A percentile compares a stretch with the other conserved stretches of the same genome.
Conservation (phyloP, 92 coral and sea anemone genomes). For the Zoanthus solanderi region DNA sequence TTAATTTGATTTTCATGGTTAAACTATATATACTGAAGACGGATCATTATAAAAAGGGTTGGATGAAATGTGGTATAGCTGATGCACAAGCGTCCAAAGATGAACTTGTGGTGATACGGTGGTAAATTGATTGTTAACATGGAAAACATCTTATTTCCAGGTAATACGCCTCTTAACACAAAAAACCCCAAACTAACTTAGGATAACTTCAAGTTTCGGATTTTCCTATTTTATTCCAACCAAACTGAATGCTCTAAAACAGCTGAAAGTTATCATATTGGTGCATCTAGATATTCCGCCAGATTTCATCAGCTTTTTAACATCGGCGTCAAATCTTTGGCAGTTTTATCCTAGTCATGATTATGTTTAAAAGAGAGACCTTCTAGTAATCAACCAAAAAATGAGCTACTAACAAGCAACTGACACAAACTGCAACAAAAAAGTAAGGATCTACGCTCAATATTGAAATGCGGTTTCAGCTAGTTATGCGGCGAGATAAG, state of each 20-base stretch:
- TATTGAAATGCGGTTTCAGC: constrained; percentile 3
- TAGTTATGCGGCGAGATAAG: neutral
- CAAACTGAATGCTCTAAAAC: too few species aligned
- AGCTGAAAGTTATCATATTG: too few species aligned
- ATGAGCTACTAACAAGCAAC: neutral
- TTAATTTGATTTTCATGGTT: constrained; percentile 42
- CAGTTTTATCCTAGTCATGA: too few species aligned
- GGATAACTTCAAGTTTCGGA: too few species aligned
- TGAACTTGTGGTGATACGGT: neutral
- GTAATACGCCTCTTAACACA: constrained; percentile 52
- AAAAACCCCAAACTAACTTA: neutral
- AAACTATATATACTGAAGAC: constrained; percentile 20
- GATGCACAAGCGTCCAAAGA: neutral
- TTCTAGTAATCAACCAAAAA: too few species aligned
- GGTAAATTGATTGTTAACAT: constrained; percentile 30
- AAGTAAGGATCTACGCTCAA: neutral
- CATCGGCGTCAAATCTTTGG: too few species aligned
- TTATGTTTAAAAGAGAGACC: too few species aligned
- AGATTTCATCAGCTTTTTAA: too few species aligned
- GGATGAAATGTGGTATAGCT: neutral
- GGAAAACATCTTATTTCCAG: constrained; percentile 86
- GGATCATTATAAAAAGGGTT: neutral
- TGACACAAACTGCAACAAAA: neutral
- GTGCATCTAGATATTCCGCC: too few species aligned
- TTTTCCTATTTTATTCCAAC: too few species aligned